Conservation (phyloP, 2,113 vertebrate species). For the Cyprinodon brontotheroides region DNA sequence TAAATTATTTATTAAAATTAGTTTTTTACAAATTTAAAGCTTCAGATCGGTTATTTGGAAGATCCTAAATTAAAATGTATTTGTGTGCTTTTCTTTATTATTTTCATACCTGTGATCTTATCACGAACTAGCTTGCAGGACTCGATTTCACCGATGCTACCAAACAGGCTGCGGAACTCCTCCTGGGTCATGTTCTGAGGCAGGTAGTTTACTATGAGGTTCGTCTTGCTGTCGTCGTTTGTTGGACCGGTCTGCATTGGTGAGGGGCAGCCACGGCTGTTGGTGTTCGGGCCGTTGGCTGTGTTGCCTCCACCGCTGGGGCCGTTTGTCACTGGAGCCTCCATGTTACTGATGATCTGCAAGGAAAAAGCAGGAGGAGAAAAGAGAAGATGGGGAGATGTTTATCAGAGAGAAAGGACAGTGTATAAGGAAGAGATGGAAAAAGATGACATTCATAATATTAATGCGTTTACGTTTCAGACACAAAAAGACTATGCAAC, state of each 20-base stretch:
- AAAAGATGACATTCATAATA: slow-evolving; percentile 8
- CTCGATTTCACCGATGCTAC: slow-evolving; percentile 99
- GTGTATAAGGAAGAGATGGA: slow-evolving; percentile 18
- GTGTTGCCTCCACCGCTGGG: slow-evolving; percentile 91
- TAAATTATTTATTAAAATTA: no score
- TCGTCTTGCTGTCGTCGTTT: slow-evolving; percentile 99
- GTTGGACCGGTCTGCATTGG: slow-evolving; percentile 97
- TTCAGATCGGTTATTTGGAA: neutral
- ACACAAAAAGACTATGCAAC: neutral
- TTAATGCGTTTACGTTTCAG: neutral
- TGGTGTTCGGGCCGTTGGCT: slow-evolving; percentile 96
- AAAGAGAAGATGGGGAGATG: neutral
- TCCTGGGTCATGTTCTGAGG: slow-evolving; percentile 99
- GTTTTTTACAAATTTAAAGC: neutral
- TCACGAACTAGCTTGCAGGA: slow-evolving; percentile 99
- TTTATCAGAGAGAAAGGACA: neutral
- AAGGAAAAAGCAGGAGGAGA: slow-evolving; percentile 21
- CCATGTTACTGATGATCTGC: slow-evolving; percentile 99
- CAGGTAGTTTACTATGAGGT: slow-evolving; percentile 99
- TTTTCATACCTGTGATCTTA: slow-evolving; percentile 95
- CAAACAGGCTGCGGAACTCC: slow-evolving; percentile 99
- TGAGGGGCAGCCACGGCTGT: slow-evolving; percentile 98
- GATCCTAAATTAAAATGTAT: neutral
- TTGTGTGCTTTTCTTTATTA: neutral
- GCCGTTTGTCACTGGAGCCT: slow-evolving; percentile 99